Conservation (phyloP, 2,797 vertebrate genomes). For the Aphelocoma californica region DNA sequence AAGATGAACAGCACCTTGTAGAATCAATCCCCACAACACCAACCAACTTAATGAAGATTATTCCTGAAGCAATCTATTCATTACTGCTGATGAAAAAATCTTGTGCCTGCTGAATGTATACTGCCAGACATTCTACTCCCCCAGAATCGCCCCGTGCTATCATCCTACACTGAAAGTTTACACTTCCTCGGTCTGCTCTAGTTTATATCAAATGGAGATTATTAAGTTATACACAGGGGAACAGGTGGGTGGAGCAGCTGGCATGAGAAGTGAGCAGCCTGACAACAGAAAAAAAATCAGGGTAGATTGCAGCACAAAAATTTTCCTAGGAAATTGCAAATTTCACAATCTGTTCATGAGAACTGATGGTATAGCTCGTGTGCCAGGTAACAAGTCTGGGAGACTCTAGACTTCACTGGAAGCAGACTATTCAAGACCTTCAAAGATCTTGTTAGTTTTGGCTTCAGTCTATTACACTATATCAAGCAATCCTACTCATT, state of each 20-base stretch:
- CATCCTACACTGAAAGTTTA: constrained; percentile 60
- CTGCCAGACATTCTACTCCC: constrained; percentile 60
- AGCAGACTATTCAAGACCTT: constrained; percentile 58
- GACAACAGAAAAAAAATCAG: constrained; percentile 59
- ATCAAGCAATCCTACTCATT: constrained; percentile 44
- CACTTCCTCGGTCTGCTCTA: constrained; percentile 57
- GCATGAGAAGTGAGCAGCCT: constrained; percentile 77
- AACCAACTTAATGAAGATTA: not conserved
- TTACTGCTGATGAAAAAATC: constrained; percentile 24
- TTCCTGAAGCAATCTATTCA: constrained; percentile 3
- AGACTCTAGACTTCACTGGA: constrained; percentile 48
- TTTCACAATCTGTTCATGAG: constrained; percentile 68
- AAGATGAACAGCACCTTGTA: constrained; percentile 1
- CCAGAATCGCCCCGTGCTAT: constrained; percentile 34
- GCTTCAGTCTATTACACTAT: constrained; percentile 39
- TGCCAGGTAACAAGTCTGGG: constrained; percentile 67
- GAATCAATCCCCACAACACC: not conserved
- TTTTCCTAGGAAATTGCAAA: constrained; percentile 70
- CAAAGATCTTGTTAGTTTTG: constrained; percentile 65
- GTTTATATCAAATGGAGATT: constrained; percentile 62
- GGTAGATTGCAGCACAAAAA: constrained; percentile 60
- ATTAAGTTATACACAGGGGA: constrained; percentile 67
- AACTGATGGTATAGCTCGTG: constrained; percentile 26
- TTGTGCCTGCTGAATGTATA: constrained; percentile 29
- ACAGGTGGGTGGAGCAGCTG: constrained; percentile 78